phyloP scores from a whole-genome alignment of 2,888 invertebrate species.

The Agrypnus murinus region DNA sequence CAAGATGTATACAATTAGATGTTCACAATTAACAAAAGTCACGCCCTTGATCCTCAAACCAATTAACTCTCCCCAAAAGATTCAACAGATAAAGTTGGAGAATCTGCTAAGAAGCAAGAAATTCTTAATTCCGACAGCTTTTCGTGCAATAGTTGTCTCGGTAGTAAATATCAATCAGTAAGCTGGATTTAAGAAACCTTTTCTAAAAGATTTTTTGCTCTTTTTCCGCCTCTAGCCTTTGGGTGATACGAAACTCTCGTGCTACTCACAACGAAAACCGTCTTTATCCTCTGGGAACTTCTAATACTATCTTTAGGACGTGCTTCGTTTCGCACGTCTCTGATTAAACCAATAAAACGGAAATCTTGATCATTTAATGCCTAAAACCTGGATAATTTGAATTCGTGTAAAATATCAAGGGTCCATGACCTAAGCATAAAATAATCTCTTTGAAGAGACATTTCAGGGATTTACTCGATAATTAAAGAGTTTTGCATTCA shows the following conservation, averaged over 20 bases:
- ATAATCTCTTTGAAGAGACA: too few species aligned
- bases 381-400: not conserved
- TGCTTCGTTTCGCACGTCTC: slow-evolving; percentile 19
- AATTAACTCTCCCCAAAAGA: slow-evolving; percentile 5
- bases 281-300: slow-evolving; percentile 3
- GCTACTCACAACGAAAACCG: slow-evolving; percentile 7
- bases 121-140: slow-evolving; percentile 8
- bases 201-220: not conserved
- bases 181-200: slow-evolving; percentile 15
- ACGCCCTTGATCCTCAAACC: slow-evolving; percentile 3
- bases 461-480: too few species aligned
- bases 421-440: too few species aligned
- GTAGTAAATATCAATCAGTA: slow-evolving; percentile 24
- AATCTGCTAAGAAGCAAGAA: not conserved
- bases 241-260: not conserved
- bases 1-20: not conserved
- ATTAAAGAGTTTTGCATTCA: too few species aligned
- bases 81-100: not conserved
- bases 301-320: slow-evolving; percentile 25
- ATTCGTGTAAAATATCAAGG: not conserved
- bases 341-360: slow-evolving; percentile 28
- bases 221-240: not conserved
- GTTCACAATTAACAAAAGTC: slow-evolving; percentile 5
- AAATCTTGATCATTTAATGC: slow-evolving; percentile 6
- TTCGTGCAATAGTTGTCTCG: slow-evolving; percentile 2